Evolutionary conservation across 2,797 vertebrate species (phyloP).

Genomic region (Acanthopagrus latus): DNA sequence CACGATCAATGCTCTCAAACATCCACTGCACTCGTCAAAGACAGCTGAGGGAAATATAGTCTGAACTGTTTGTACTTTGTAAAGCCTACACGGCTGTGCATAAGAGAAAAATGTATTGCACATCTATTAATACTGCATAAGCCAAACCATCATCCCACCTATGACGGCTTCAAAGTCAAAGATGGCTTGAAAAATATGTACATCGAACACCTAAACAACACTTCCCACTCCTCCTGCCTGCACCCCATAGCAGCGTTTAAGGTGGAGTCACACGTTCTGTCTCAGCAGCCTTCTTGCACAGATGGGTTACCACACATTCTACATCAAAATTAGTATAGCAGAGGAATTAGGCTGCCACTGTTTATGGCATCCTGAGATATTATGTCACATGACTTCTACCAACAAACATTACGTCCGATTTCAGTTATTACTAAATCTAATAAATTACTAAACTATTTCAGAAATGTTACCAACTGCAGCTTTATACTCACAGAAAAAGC

Average conservation of each 20-base stretch:
- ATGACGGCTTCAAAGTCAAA: slow-evolving; percentile 45
- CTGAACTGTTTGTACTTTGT: not conserved
- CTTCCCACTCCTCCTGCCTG: slow-evolving; percentile 17
- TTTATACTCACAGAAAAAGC: not conserved
- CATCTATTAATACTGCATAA: slow-evolving; percentile 26
- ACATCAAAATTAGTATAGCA: not conserved
- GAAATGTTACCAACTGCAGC: not conserved
- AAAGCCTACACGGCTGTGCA: slow-evolving; percentile 6
- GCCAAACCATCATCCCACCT: slow-evolving; percentile 29
- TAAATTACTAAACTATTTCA: not conserved
- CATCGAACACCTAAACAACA: slow-evolving; percentile 32
- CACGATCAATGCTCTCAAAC: not conserved
- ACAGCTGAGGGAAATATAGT: slow-evolving; percentile 12
- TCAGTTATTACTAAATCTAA: not conserved
- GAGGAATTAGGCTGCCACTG: not conserved
- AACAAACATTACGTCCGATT: not conserved
- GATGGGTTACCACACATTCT: slow-evolving; percentile 10
- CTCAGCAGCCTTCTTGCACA: not conserved
- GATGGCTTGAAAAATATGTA: slow-evolving; percentile 24
- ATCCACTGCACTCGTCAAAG: not conserved
- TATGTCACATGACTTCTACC: not conserved
- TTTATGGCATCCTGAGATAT: not conserved
- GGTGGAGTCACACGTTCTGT: slow-evolving; percentile 7
- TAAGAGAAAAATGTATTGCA: slow-evolving; percentile 1
- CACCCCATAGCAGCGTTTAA: slow-evolving; percentile 3